Evolutionary conservation across 2,113 vertebrate genomes (phyloP).

Genomic region (Chinchilla lanigera): DNA sequence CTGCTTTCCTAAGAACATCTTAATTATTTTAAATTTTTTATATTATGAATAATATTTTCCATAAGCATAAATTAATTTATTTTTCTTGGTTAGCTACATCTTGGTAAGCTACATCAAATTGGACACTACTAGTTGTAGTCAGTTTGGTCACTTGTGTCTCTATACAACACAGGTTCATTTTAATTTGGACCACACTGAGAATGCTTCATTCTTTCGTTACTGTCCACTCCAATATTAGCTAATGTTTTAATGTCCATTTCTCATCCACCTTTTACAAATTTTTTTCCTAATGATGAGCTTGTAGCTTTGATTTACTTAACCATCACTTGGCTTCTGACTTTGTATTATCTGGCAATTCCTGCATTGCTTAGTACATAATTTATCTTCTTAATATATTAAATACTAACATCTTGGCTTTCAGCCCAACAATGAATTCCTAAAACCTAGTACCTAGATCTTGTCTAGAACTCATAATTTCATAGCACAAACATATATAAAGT

Average conservation of each 20-base stretch:
- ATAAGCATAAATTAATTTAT: background rate
- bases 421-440: background rate
- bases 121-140: background rate
- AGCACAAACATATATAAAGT: background rate
- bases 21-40: slow-evolving; percentile 2
- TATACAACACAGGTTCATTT: background rate
- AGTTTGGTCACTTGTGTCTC: background rate
- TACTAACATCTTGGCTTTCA: background rate
- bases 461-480: background rate
- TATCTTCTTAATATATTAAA: background rate
- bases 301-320: background rate
- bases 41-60: background rate
- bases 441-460: background rate
- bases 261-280: background rate
- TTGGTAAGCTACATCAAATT: background rate
- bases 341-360: background rate
- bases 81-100: slow-evolving; percentile 17
- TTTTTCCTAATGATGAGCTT: background rate
- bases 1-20: background rate
- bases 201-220: background rate
- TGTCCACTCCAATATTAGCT: background rate
- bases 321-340: background rate
- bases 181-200: background rate
- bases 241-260: background rate
- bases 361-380: background rate